A percentile compares a stretch with the other conserved stretches of the same genome.
Evolutionary conservation across 2,113 vertebrate species (phyloP).

Genomic region (Sphaerodactylus townsendi): DNA sequence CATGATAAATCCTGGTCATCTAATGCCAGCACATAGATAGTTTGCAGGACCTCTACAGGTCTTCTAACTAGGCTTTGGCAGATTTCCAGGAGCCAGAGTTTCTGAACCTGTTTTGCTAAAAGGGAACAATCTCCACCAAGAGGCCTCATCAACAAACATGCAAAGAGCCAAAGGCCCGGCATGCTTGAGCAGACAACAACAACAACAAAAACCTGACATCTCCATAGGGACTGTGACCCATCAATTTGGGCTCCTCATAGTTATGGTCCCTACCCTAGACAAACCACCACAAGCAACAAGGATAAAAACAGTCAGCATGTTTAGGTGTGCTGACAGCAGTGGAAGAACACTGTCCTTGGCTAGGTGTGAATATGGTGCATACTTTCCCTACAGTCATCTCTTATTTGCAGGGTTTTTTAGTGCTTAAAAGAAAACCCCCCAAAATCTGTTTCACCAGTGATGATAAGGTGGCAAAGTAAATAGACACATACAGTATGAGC

Average conservation of each 20-base stretch:
- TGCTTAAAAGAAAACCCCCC: not conserved
- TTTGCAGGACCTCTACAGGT: not conserved
- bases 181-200: too few species aligned
- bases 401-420: not conserved
- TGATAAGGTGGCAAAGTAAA: not conserved
- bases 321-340: not conserved
- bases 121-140: too few species aligned
- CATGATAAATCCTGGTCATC: not conserved
- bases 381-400: not conserved
- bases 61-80: not conserved
- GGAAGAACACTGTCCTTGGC: not conserved
- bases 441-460: not conserved
- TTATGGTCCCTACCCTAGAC: too few species aligned
- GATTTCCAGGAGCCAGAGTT: too few species aligned
- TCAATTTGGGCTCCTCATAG: too few species aligned
- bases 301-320: not conserved
- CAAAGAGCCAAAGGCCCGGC: too few species aligned
- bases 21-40: not conserved
- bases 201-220: too few species aligned
- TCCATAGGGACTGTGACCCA: too few species aligned
- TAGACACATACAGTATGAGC: too few species aligned
- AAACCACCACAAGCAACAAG: not conserved
- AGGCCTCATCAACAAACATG: too few species aligned
- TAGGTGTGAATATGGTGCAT: too few species aligned
- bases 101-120: too few species aligned